Evolutionary conservation across 2,888 invertebrate genomes (phyloP), one percentile per base, ranked within the genome.

Genomic region (Ochropleura leucogaster): DNA sequence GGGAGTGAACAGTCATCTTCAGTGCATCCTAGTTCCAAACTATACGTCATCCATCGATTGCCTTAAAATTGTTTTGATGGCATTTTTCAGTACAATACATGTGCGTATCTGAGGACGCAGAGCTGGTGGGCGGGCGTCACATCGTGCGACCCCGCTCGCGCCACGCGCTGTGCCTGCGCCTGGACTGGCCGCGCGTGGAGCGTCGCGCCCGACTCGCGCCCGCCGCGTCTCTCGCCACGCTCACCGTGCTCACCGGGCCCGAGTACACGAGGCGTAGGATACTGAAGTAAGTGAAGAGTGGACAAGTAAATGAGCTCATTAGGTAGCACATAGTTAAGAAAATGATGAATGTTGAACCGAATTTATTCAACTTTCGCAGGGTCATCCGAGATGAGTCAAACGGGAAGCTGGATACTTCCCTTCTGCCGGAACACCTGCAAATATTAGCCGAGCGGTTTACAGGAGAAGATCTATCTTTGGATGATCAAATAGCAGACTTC

Each of bases 171-270:
- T 1, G 85, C 62, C 89, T 96, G 86, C 80, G 81, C 16, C 85
- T 95, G 89, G 87, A 90, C 68, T 96, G 96, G 96, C 68, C 90
- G 84, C 88, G 90, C 4, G 87, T 95, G 74, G 94, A 94, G 93
- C 83, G 93, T 0, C 91, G 93, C 64, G 93, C 94, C 20, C 85
- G 91, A 0, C 83, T 72, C 55, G 85, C 90, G 40, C 87, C 87
- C 79, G 89, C 91, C 77, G 90, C 91, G 62, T 73, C 88, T 16
- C 92, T 95, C 53, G 95, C 95, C 83, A 90, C 94, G 16, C 77
- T 96, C 89, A 91, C 91, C 51, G 92, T 94, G 68, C 93, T 96
- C 82, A 92, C 94, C 16, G 95, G 95, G 53, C 90, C 93, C 0
- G 95, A 95, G 88, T 57, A 84, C 85, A 94, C 94, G 0, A 73